Evolutionary conservation across 2,888 invertebrate species (phyloP).

Genomic region (Hydriomena furcata): DNA sequence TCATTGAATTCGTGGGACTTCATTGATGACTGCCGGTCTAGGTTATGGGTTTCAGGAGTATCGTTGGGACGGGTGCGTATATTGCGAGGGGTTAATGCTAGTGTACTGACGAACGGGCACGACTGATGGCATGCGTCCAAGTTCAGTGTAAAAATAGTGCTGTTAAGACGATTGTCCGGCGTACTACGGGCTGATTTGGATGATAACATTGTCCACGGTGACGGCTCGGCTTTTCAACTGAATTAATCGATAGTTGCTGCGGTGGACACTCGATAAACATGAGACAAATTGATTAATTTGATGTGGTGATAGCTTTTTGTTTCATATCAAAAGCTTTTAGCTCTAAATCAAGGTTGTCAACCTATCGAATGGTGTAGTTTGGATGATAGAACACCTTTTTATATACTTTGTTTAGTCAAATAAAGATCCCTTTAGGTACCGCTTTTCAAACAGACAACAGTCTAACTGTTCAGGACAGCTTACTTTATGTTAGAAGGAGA

Average conservation of each 20-base stretch:
- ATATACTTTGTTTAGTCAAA: too few species aligned
- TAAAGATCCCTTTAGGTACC: background rate
- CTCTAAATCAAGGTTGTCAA: too few species aligned
- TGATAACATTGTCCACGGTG: conserved; percentile 65
- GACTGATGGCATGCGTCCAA: conserved; percentile 76
- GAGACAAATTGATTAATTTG: background rate
- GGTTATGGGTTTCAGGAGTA: conserved; percentile 56
- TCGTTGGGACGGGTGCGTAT: conserved; percentile 65
- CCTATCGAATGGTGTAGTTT: too few species aligned
- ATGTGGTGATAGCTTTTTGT: background rate
- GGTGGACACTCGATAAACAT: background rate
- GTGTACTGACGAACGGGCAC: conserved; percentile 85
- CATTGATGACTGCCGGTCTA: conserved; percentile 65
- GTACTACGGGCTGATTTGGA: conserved; percentile 53
- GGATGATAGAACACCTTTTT: too few species aligned
- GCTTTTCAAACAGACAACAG: background rate
- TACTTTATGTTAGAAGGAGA: background rate
- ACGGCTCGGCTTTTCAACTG: conserved; percentile 37
- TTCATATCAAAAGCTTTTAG: background rate
- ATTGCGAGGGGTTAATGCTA: conserved; percentile 85
- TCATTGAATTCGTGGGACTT: conserved; percentile 59
- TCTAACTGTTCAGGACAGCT: too few species aligned
- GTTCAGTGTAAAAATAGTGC: conserved; percentile 76
- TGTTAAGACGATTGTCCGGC: conserved; percentile 74
- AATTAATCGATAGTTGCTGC: conserved; percentile 16